These are phyloP conservation scores for Morone chrysops DNA, from an alignment of 2,113 vertebrate species.

Conservation along the genomic window DNA sequence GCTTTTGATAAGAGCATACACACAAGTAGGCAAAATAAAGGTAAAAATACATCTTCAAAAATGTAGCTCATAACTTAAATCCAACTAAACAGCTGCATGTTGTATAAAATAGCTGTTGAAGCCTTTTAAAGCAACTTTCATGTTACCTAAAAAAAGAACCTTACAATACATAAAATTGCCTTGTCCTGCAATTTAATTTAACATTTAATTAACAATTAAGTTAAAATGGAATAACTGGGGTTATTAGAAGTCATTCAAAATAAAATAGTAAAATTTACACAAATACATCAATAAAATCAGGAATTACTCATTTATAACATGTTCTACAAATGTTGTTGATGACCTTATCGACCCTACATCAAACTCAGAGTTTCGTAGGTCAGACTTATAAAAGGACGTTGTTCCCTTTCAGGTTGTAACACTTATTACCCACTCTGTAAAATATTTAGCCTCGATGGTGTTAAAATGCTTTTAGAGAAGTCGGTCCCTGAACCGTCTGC, in stretches of 20 bases:
- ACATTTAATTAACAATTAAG: too few species aligned
- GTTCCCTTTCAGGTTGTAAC: neutral
- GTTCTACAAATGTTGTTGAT: neutral
- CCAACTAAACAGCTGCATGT: too few species aligned
- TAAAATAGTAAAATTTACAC: too few species aligned
- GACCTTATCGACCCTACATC: neutral
- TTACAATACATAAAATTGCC: neutral
- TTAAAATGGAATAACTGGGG: too few species aligned
- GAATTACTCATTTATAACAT: neutral
- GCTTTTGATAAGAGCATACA: too few species aligned
- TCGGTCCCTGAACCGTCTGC: conserved; percentile 52
- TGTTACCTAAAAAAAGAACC: neutral
- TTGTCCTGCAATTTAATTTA: too few species aligned
- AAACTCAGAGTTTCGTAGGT: neutral
- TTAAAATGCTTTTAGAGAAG: conserved; percentile 50
- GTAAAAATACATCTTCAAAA: neutral
- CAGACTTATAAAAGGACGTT: neutral
- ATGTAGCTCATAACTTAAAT: too few species aligned
- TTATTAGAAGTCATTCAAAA: too few species aligned
- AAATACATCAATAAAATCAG: neutral
- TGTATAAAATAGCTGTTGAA: too few species aligned
- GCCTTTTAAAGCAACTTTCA: too few species aligned
- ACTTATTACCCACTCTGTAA: neutral
- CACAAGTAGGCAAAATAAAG: too few species aligned
- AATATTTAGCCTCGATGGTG: neutral